Conservation (phyloP, 2,113 vertebrate species). For the rat (Rattus norvegicus) region GRCr8 NC_086035.1:5191001-5191500, state of each 20-base stretch:
- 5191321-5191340: slow-evolving; percentile 92
- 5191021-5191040: slow-evolving; percentile 68
- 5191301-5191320: slow-evolving; percentile 98
- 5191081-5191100: slow-evolving; percentile 85
- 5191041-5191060: slow-evolving; percentile 82
- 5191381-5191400: neutral
- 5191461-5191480: slow-evolving; percentile 32
- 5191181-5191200: slow-evolving; percentile 86
- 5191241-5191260: slow-evolving; percentile 96
- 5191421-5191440: neutral
- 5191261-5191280: slow-evolving; percentile 93
- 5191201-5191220: slow-evolving; percentile 91
- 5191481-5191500: neutral
- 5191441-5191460: slow-evolving; percentile 45
- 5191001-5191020: slow-evolving; percentile 81
- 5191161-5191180: slow-evolving; percentile 87
- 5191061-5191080: slow-evolving; percentile 83
- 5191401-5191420: neutral
- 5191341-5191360: slow-evolving; percentile 96
- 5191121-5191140: slow-evolving; percentile 89
- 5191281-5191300: slow-evolving; percentile 98
- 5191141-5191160: slow-evolving; percentile 91
- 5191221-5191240: slow-evolving; percentile 97
- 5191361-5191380: slow-evolving; percentile 93
- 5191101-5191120: slow-evolving; percentile 88